Percentiles rank a stretch among this genome's conserved stretches.
These are phyloP conservation scores for Synodontis membranacea DNA, from an alignment of 2,113 vertebrate genomes.

Conservation along the genomic window DNA sequence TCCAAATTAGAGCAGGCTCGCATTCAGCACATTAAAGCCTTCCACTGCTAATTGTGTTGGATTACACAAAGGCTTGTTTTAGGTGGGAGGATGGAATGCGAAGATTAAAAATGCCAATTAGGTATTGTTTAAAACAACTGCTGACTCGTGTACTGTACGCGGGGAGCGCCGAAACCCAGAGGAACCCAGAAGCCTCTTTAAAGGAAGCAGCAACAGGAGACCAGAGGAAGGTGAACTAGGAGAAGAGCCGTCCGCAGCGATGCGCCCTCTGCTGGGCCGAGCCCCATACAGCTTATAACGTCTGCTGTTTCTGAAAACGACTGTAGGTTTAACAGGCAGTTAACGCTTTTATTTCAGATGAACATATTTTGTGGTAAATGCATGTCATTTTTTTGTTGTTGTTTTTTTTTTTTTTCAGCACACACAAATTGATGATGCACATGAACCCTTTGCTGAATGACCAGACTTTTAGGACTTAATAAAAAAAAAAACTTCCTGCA, in stretches of 20 bases:
- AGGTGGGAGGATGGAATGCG: conserved; percentile 60
- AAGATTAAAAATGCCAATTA: conserved; percentile 71
- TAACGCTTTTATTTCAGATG: not conserved
- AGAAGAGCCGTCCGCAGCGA: not conserved
- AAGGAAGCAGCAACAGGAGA: conserved; percentile 4
- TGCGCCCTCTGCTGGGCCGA: conserved; percentile 10
- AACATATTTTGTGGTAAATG: not conserved
- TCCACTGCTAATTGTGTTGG: conserved; percentile 66
- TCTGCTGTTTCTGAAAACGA: not conserved
- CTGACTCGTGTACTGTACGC: conserved; percentile 61
- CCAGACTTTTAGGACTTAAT: not conserved
- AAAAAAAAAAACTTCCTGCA: not conserved
- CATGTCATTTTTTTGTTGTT: too few relatives aligned
- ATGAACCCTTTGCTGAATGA: not conserved
- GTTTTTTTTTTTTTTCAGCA: not conserved
- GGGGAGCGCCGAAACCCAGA: conserved; percentile 21
- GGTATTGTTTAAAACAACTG: conserved; percentile 65
- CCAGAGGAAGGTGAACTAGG: not conserved
- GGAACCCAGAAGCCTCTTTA: conserved; percentile 49
- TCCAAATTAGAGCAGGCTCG: conserved; percentile 19
- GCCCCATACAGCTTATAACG: not conserved
- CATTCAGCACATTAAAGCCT: conserved; percentile 28
- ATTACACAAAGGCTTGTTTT: conserved; percentile 64
- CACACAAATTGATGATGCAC: not conserved
- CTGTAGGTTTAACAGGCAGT: not conserved